Conservation (phyloP, 2,888 invertebrate species). For the Plemyria rubiginata region DNA sequence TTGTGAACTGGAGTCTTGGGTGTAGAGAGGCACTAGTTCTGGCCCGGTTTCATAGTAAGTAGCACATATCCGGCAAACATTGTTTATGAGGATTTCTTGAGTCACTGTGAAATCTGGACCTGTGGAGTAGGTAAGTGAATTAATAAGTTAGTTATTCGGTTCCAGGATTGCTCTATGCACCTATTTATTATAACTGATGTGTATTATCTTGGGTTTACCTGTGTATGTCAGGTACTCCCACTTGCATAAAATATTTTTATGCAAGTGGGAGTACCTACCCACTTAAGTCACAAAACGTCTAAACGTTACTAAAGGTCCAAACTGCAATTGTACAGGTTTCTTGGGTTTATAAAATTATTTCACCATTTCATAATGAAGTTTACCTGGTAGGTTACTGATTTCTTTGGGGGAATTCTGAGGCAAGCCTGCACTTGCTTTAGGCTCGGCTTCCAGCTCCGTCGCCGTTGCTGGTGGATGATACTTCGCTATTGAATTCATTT, state of each 20-base stretch:
- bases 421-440: not conserved
- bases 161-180: no score
- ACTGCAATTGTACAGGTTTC: not conserved
- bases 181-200: no score
- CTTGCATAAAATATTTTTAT: no score
- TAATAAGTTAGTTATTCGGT: not conserved
- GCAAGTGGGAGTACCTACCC: no score
- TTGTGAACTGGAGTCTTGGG: not conserved
- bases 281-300: no score
- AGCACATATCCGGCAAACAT: constrained; percentile 29
- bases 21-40: constrained; percentile 12
- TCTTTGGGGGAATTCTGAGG: not conserved
- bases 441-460: not conserved
- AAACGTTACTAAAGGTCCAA: not conserved
- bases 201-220: no score
- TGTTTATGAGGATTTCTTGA: constrained; percentile 17
- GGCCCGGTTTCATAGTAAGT: constrained; percentile 22
- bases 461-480: no score
- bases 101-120: constrained; percentile 9
- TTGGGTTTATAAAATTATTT: no score
- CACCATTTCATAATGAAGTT: no score
- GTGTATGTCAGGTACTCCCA: no score
- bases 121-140: not conserved
- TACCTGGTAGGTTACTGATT: constrained; percentile 22
- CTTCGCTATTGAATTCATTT: not conserved